A percentile compares a stretch with the other conserved stretches of the same genome.
These are phyloP conservation scores for Ips nitidus DNA, from an alignment of 1,140 invertebrate genomes.

Conservation along the genomic window DNA sequence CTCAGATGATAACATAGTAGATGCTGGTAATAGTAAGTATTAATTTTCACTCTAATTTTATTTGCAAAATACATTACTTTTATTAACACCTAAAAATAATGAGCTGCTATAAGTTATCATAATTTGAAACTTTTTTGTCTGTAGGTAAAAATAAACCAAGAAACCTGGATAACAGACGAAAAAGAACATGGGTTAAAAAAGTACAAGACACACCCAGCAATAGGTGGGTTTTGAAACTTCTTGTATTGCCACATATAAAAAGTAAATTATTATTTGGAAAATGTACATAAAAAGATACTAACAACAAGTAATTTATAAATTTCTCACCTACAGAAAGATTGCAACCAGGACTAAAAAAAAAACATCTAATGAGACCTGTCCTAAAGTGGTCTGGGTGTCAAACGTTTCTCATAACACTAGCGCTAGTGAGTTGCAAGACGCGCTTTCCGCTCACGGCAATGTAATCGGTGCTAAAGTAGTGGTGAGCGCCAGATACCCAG, in stretches of 20 bases:
- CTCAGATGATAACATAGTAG: conserved; percentile 7
- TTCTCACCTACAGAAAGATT: too few relatives aligned
- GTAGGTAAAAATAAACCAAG: conserved; percentile 43
- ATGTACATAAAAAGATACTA: too few relatives aligned
- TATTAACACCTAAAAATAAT: neutral
- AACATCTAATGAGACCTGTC: conserved; percentile 39
- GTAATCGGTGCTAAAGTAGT: conserved; percentile 96
- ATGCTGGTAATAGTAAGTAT: conserved; percentile 8
- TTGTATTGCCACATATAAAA: too few relatives aligned
- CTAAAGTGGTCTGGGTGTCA: conserved; percentile 88
- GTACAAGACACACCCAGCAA: too few relatives aligned
- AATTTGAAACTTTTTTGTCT: conserved; percentile 37
- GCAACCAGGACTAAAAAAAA: neutral
- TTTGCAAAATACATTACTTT: neutral
- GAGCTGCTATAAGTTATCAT: too few relatives aligned
- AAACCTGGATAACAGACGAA: conserved; percentile 26
- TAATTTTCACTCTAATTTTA: neutral
- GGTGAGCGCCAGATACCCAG: conserved; percentile 87
- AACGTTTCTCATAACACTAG: conserved; percentile 85
- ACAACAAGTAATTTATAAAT: too few relatives aligned
- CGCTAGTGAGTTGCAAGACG: conserved; percentile 87
- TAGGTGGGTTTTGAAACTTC: too few relatives aligned
- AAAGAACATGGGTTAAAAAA: too few relatives aligned
- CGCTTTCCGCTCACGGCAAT: conserved; percentile 92
- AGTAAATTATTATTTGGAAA: too few relatives aligned